phyloP scores from a whole-genome alignment of 1,140 invertebrate genomes.

The Zaprionus kolodkinae region DNA sequence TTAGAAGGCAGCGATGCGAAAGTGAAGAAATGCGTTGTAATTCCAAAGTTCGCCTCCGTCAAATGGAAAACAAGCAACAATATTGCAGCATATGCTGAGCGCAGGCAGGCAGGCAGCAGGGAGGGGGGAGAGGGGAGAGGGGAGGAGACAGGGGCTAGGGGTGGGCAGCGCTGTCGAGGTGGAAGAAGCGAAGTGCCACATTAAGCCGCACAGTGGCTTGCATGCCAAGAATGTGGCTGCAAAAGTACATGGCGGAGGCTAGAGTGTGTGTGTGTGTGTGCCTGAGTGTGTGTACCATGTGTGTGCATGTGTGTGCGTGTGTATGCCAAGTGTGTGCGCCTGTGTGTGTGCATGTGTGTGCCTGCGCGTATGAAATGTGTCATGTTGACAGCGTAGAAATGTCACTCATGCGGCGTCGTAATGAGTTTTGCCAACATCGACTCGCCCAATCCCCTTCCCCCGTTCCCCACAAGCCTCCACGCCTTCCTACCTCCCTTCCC shows the following conservation, averaged over 20 bases:
- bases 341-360: constrained; percentile 48
- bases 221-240: constrained; percentile 61
- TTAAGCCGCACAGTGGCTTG: constrained; percentile 68
- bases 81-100: constrained; percentile 59
- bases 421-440: constrained; percentile 71
- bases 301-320: background rate
- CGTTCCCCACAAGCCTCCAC: background rate
- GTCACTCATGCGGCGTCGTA: constrained; percentile 78
- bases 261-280: constrained; percentile 20
- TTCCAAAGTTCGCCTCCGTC: constrained; percentile 63
- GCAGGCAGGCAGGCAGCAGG: background rate
- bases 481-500: background rate
- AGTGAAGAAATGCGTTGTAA: constrained; percentile 82
- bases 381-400: constrained; percentile 79
- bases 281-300: constrained; percentile 32
- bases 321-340: background rate
- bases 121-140: background rate
- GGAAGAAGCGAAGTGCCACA: constrained; percentile 25
- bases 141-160: background rate
- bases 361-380: constrained; percentile 72
- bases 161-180: background rate
- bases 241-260: constrained; percentile 28
- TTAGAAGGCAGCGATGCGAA: constrained; percentile 77
- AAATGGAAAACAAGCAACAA: constrained; percentile 56
- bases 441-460: constrained; percentile 33